These are phyloP conservation scores for Xerus inauris DNA, from an alignment of 2,113 vertebrate genomes.

Conservation along the genomic window DNA sequence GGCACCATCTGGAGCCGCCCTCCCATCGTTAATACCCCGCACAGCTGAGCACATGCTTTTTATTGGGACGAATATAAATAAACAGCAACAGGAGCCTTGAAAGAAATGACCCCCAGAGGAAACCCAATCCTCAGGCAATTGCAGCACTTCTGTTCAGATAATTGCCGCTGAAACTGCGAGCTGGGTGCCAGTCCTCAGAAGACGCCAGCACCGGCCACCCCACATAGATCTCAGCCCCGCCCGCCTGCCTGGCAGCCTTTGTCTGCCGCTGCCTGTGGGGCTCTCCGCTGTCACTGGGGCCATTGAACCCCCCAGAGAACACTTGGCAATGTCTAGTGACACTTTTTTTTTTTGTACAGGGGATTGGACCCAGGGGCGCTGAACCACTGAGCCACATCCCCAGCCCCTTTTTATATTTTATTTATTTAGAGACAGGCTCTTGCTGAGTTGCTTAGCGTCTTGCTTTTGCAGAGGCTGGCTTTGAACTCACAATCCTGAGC, in stretches of 20 bases:
- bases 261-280: neutral
- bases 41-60: conserved; percentile 48
- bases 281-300: fast-evolving
- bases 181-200: conserved; percentile 53
- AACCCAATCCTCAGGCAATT: conserved; percentile 74
- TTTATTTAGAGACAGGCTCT: too few relatives aligned
- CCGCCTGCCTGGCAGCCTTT: neutral
- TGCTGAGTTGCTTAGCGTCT: too few relatives aligned
- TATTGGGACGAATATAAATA: conserved; percentile 66
- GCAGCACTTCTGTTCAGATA: conserved; percentile 65
- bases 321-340: neutral
- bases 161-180: conserved; percentile 44
- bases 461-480: too few relatives aligned
- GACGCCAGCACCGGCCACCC: neutral
- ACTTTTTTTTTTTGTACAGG: too few relatives aligned
- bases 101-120: conserved; percentile 74
- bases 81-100: conserved; percentile 68
- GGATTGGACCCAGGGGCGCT: too few relatives aligned
- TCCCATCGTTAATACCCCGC: neutral
- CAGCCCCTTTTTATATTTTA: neutral
- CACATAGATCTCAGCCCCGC: neutral
- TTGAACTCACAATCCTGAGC: too few relatives aligned
- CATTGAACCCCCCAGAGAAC: neutral
- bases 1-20: conserved; percentile 13
- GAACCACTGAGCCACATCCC: too few relatives aligned